Evolutionary conservation across 2,797 vertebrate species (phyloP), one percentile per base, ranked within the genome.

Genomic region (Epinephelus malabaricus): DNA sequence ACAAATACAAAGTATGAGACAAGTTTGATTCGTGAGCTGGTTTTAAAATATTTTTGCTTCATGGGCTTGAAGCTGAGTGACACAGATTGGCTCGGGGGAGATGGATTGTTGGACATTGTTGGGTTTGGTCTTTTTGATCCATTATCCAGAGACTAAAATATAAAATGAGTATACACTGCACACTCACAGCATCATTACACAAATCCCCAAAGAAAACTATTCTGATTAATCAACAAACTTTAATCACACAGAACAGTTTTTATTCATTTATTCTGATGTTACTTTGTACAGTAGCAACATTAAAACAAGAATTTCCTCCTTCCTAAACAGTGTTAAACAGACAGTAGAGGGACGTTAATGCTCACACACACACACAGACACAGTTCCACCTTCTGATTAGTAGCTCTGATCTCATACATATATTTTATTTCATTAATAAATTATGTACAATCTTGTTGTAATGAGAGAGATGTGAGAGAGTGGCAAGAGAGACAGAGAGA

Each of bases 361-460:
- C 63, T 85, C 80, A 73, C 51, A 14, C 34, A 78, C 53, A 81
- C 58, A 65, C 25, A 79, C 30, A 61, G 59, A 89, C 64, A 89
- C 66, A 56, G 11, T 55, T 85, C 70, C 68, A 83, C 60, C 53
- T 76, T 70, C 34, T 75, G 78, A 78, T 65, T 82, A 64, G 19
- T 54, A 76, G 78, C 65, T 78, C 54, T 78, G 69, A 86, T 84
- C 51, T 83, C 53, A 82, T 77, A 78, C 61, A 58, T 58, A 34
- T 10, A 34, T 40, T 23, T 84, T 67, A 89, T 88, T 78, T 87
- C 25, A 85, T 90, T 92, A 90, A 88, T 90, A 92, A 91, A 92
- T 92, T 88, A 92, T 93, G 49, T 94, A 92, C 89, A 93, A 76
- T 78, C 85, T 55, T 79, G 68, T 84, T 74, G 34, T 63, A 19